These are phyloP conservation scores for Dendropsophus ebraccatus DNA, from an alignment of 2,113 vertebrate species.

Conservation along the genomic window DNA sequence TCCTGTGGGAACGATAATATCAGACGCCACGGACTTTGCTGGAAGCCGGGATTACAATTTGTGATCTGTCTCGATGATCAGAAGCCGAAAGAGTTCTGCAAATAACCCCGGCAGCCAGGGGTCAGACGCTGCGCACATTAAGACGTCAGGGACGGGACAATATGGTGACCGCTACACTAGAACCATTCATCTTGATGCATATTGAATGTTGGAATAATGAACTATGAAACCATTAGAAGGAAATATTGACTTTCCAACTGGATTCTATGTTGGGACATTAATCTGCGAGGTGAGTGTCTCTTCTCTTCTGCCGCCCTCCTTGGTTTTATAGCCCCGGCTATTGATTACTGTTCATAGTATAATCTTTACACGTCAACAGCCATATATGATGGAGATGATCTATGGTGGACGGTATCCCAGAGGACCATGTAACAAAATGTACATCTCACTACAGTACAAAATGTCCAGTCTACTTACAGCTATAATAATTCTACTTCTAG, in stretches of 20 bases:
- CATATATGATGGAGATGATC: constrained; percentile 36
- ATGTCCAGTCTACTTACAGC: not conserved
- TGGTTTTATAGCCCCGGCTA: constrained; percentile 29
- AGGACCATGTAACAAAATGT: not conserved
- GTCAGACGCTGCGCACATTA: constrained; percentile 19
- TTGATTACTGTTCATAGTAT: constrained; percentile 24
- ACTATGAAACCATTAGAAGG: constrained; percentile 58
- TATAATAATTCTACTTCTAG: not conserved
- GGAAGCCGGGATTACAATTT: constrained; percentile 4
- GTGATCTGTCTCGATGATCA: not conserved
- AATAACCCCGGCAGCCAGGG: not conserved
- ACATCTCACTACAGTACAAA: not conserved
- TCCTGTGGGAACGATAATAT: not conserved
- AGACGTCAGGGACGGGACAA: constrained; percentile 25
- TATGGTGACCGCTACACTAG: constrained; percentile 35
- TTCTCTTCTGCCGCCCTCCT: constrained; percentile 8
- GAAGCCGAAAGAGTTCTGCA: not conserved
- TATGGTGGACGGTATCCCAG: not conserved
- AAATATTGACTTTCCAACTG: constrained; percentile 57
- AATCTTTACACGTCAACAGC: constrained; percentile 8
- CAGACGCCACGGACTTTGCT: constrained; percentile 15
- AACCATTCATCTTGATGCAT: constrained; percentile 47
- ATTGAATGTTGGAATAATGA: constrained; percentile 58
- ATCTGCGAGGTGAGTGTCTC: constrained; percentile 25
- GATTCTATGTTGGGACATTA: constrained; percentile 47